Conservation (phyloP, 2,113 vertebrate species). For the Upupa epops region DNA sequence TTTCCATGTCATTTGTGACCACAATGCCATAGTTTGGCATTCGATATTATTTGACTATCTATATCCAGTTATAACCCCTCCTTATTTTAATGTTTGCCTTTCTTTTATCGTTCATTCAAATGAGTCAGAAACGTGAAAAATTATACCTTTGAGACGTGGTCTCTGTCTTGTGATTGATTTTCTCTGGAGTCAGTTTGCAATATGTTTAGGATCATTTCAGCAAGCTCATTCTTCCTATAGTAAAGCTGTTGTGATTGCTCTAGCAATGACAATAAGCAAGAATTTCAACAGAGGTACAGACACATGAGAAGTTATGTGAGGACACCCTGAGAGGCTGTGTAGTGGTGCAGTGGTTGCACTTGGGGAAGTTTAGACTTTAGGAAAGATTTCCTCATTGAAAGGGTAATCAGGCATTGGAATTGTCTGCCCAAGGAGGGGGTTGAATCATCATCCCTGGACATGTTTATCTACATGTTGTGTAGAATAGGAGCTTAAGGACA, state of each 20-base stretch:
- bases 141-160: not conserved
- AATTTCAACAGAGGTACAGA: not conserved
- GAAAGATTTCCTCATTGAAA: too few species aligned
- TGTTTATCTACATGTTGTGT: too few species aligned
- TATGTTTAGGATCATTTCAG: not conserved
- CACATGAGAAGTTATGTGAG: not conserved
- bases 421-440: too few species aligned
- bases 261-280: not conserved
- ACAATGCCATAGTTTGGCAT: not conserved
- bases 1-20: too few species aligned
- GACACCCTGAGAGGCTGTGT: too few species aligned
- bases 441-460: too few species aligned
- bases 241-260: not conserved
- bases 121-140: not conserved
- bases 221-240: not conserved
- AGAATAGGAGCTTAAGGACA: too few species aligned
- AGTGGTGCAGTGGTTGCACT: too few species aligned
- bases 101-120: not conserved
- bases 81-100: not conserved
- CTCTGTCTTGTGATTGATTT: not conserved
- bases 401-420: too few species aligned
- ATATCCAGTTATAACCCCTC: not conserved
- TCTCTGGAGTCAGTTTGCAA: not conserved
- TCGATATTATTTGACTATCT: not conserved
- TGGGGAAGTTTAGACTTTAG: too few species aligned